These are phyloP conservation scores for Muscicapa adusta DNA, from an alignment of 2,113 vertebrate genomes.

Conservation along the genomic window DNA sequence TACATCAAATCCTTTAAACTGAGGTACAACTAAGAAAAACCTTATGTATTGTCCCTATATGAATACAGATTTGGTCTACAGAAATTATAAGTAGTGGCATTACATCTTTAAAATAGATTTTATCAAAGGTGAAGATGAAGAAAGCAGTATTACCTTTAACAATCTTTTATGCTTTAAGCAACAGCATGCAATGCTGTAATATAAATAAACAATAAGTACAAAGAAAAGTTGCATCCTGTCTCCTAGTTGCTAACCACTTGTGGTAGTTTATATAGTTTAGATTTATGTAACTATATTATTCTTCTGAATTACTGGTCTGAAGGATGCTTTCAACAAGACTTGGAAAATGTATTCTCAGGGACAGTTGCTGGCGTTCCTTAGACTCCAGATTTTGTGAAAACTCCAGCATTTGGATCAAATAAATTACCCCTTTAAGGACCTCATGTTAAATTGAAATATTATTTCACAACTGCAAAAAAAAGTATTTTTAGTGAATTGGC, in stretches of 20 bases:
- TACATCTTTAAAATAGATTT: not conserved
- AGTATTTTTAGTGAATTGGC: not conserved
- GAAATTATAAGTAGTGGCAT: not conserved
- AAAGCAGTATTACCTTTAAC: not conserved
- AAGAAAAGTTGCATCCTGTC: not conserved
- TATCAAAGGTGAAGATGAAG: not conserved
- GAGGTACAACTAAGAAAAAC: not conserved
- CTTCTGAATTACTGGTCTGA: not conserved
- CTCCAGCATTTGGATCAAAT: not conserved
- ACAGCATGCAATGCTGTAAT: not conserved
- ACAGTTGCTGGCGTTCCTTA: not conserved
- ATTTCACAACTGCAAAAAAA: not conserved
- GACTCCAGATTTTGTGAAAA: not conserved
- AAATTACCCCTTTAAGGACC: not conserved
- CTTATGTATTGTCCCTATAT: not conserved
- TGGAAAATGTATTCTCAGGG: not conserved
- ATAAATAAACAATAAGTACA: not conserved
- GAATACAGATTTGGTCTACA: not conserved
- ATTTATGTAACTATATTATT: not conserved
- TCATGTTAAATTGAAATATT: not conserved
- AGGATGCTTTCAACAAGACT: not conserved
- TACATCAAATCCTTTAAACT: not conserved
- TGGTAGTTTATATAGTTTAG: not conserved
- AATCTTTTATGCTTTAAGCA: not conserved
- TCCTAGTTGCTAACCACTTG: not conserved